phyloP scores from a whole-genome alignment of 2,888 invertebrate genomes.

The Mythimna vitellina region DNA sequence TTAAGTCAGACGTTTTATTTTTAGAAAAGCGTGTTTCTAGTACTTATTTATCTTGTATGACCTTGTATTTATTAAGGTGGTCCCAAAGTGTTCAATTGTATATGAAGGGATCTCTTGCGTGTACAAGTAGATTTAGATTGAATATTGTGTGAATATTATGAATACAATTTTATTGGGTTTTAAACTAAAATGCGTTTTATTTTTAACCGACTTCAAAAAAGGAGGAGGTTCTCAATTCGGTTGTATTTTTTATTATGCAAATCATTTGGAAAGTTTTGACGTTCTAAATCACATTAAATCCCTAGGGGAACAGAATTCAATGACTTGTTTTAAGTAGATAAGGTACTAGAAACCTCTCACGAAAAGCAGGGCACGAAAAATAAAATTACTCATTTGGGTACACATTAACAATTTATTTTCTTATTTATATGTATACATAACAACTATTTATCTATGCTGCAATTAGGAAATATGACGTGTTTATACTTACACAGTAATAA shows the following conservation, averaged over 20 bases:
- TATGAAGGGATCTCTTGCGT: slow-evolving; percentile 63
- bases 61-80: slow-evolving; percentile 39
- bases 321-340: too few relatives aligned
- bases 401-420: slow-evolving; percentile 1
- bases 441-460: too few relatives aligned
- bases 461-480: too few relatives aligned
- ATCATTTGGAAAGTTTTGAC: too few relatives aligned
- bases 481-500: too few relatives aligned
- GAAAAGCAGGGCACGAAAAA: background rate
- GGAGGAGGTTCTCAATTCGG: too few relatives aligned
- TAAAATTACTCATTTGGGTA: background rate
- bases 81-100: slow-evolving; percentile 77
- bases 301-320: too few relatives aligned
- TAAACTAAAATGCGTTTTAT: slow-evolving; percentile 36
- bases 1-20: slow-evolving; percentile 67
- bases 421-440: too few relatives aligned
- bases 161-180: slow-evolving; percentile 55
- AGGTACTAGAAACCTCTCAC: too few relatives aligned
- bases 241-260: too few relatives aligned
- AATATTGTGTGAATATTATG: slow-evolving; percentile 56
- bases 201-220: background rate
- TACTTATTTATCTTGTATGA: slow-evolving; percentile 41
- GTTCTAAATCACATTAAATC: too few relatives aligned
- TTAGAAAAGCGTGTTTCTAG: slow-evolving; percentile 65
- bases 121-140: slow-evolving; percentile 56